Conservation (phyloP, 2,113 vertebrate species). For the Euleptes europaea region DNA sequence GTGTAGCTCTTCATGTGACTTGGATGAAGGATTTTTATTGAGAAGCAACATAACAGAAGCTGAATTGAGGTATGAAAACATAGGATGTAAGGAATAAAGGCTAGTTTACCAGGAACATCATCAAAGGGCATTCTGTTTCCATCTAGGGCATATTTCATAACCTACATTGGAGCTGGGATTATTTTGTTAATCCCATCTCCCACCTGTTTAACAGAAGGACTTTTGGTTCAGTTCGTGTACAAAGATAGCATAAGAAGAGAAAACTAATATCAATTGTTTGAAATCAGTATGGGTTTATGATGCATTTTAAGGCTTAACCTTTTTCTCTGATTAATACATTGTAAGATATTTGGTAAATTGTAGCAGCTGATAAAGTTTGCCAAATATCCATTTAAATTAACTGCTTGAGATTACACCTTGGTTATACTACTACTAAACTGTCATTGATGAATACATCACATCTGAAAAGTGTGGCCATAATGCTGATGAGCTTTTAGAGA, state of each 20-base stretch:
- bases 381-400: neutral
- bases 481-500: neutral
- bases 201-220: neutral
- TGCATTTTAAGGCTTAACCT: neutral
- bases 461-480: neutral
- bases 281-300: neutral
- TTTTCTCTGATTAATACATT: neutral
- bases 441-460: constrained; percentile 6
- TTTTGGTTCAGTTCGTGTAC: neutral
- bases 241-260: neutral
- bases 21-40: neutral
- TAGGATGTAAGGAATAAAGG: neutral
- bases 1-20: neutral
- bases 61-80: neutral
- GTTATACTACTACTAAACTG: neutral
- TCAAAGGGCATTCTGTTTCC: neutral
- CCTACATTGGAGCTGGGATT: neutral
- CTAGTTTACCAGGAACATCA: neutral
- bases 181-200: constrained; percentile 1
- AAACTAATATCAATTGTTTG: neutral
- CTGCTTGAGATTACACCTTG: neutral
- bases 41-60: neutral
- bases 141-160: neutral
- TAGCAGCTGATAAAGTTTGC: neutral
- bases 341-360: neutral